phyloP scores from a whole-genome alignment of 2,113 vertebrate genomes.

The Lasiurus cinereus region DNA sequence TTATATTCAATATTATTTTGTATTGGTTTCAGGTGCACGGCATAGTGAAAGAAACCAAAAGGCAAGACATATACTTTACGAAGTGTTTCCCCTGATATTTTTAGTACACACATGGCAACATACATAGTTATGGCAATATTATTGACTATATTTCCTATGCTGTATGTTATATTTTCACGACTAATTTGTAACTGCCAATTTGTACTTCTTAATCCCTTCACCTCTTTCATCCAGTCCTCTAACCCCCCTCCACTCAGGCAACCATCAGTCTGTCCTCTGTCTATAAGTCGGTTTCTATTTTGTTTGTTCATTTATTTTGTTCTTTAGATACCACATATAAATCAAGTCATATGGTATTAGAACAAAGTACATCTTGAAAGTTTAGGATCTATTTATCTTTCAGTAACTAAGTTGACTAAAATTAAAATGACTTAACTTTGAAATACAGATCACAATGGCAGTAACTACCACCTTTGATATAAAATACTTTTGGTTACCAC shows the following conservation, averaged over 20 bases:
- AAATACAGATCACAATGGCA: constrained; percentile 37
- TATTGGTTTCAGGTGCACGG: neutral
- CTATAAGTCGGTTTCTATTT: neutral
- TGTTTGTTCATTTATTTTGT: neutral
- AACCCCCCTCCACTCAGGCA: neutral
- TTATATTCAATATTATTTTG: neutral
- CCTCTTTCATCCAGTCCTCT: neutral
- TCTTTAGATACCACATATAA: neutral
- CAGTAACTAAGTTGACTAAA: constrained; percentile 29
- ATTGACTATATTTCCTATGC: neutral
- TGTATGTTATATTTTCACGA: neutral
- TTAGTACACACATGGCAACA: neutral
- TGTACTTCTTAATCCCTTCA: neutral
- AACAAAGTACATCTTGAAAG: constrained; percentile 30
- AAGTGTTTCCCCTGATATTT: neutral
- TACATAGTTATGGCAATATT: neutral
- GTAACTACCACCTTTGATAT: neutral
- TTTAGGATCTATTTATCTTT: constrained; percentile 52
- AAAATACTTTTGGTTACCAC: neutral
- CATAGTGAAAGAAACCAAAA: neutral
- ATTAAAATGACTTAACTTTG: neutral
- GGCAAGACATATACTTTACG: neutral
- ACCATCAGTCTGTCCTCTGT: neutral
- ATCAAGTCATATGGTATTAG: neutral
- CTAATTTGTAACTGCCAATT: neutral